Base-by-base conservation (phyloP, 2,797 vertebrate genomes). In the Onychomys arenicola region DNA sequence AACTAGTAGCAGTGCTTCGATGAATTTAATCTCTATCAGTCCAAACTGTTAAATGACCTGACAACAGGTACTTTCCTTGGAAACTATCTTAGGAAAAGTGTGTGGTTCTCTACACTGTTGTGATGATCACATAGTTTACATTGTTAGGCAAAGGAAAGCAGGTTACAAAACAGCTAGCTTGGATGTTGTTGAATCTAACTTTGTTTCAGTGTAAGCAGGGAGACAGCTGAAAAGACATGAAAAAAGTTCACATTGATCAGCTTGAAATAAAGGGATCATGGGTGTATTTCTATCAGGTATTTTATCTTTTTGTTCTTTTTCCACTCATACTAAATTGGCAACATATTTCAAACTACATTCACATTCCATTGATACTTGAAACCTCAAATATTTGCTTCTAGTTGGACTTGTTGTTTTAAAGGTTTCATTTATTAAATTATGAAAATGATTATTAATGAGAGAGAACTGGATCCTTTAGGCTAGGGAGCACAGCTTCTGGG, bases 331-430 rank as follows among this genome's bases (percentile, higher is more conserved):
- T 13, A 92, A 91, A 92, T 5, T 76, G 57, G 43, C 75, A 43
- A 57, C 14, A 27, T 43, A 80, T 78, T 78, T 95, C 23, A 91
- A 88, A 71, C 34, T 78, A 94, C 52, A 77, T 34, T 85, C 25
- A 92, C 85, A 96, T 80, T 34, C 37, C 59, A 63, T 16, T 94
- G 61, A n/a, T 84, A 93, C 46, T 61, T 19, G 19, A 94, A 78
- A 75, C 73, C 88, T 75, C 61, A 88, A 90, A 59, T 78, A 65
- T 37, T 27, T 89, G 73, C 57, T 89, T 96, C 78, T 84, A 86
- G 67, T n/a, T 82, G 63, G 27, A 61, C 83, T 96, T 90, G 95
- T 71, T 89, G 87, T 55, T 96, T 94, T 77, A 73, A 37, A 78
- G 65, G n/a, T 83, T 92, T 83, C 43, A 11, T 87, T 76, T 93